A percentile compares a stretch with the other conserved stretches of the same genome.
These are phyloP conservation scores for Isaurus tuberculatus DNA, from an alignment of 92 coral and sea anemone genomes.

Conservation along the genomic window DNA sequence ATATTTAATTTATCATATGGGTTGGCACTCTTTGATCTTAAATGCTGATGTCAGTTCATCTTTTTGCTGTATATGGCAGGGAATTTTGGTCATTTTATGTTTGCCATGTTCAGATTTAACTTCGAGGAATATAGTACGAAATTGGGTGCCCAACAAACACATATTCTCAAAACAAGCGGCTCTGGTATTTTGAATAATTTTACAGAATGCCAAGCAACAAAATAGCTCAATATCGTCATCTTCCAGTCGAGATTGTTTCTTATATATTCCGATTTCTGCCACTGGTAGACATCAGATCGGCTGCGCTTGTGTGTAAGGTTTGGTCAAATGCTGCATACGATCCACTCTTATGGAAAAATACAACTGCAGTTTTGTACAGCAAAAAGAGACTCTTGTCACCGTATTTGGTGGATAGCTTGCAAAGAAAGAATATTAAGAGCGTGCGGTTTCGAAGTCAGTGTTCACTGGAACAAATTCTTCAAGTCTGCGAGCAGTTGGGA, in stretches of 20 bases:
- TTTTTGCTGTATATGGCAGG: too few relatives aligned
- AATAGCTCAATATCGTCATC: constrained; percentile 4
- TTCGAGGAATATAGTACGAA: too few relatives aligned
- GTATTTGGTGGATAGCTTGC: constrained; percentile 73
- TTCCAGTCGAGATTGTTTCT: constrained; percentile 79
- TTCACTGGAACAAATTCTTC: constrained; percentile 70
- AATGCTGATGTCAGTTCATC: too few relatives aligned
- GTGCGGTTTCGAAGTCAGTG: constrained; percentile 66
- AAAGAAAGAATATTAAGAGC: constrained; percentile 68
- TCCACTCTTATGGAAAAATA: constrained; percentile 81
- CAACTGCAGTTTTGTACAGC: constrained; percentile 57
- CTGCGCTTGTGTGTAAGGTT: constrained; percentile 71
- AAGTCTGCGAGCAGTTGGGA: constrained; percentile 79
- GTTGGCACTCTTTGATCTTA: too few relatives aligned
- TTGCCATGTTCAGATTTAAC: too few relatives aligned
- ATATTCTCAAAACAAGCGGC: too few relatives aligned
- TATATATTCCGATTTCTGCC: constrained; percentile 82
- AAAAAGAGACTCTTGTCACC: constrained; percentile 67
- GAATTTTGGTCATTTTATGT: too few relatives aligned
- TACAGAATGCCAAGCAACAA: constrained; percentile 13
- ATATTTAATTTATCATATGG: too few relatives aligned
- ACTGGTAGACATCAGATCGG: constrained; percentile 63
- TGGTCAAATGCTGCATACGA: constrained; percentile 88
- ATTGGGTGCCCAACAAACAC: too few relatives aligned
- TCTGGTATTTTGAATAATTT: background rate